These are phyloP conservation scores for Neodon shergylaensis DNA, from an alignment of 2,113 vertebrate genomes.

Conservation along the genomic window DNA sequence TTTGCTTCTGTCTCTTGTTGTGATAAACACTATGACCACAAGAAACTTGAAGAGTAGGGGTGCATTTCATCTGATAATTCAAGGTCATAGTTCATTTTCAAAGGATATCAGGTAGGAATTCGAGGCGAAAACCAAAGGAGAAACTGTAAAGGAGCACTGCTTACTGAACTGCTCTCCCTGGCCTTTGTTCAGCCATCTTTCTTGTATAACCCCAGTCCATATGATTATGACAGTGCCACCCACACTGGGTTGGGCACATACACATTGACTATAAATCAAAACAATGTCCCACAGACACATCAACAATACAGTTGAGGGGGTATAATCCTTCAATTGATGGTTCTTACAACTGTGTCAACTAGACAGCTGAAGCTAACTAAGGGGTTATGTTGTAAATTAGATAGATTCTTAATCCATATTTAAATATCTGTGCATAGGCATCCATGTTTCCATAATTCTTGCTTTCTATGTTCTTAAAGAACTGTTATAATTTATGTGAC, in stretches of 20 bases:
- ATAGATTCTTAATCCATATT: not conserved
- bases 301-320: not conserved
- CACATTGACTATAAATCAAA: not conserved
- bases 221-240: not conserved
- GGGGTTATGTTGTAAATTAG: not conserved
- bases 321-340: not conserved
- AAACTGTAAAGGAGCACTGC: not conserved
- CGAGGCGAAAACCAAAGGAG: not conserved
- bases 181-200: not conserved
- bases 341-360: not conserved
- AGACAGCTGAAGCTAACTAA: not conserved
- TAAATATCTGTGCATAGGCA: not conserved
- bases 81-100: not conserved
- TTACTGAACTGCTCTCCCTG: not conserved
- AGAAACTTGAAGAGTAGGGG: not conserved
- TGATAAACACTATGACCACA: not conserved
- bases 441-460: not conserved
- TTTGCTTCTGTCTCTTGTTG: not conserved
- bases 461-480: not conserved
- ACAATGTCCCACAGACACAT: not conserved
- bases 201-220: not conserved
- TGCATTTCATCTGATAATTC: not conserved
- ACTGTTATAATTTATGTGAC: not conserved
- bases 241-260: not conserved
- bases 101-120: not conserved